Conservation (phyloP, 2,888 invertebrate genomes). For the Callyntrura guangdongensis region DNA sequence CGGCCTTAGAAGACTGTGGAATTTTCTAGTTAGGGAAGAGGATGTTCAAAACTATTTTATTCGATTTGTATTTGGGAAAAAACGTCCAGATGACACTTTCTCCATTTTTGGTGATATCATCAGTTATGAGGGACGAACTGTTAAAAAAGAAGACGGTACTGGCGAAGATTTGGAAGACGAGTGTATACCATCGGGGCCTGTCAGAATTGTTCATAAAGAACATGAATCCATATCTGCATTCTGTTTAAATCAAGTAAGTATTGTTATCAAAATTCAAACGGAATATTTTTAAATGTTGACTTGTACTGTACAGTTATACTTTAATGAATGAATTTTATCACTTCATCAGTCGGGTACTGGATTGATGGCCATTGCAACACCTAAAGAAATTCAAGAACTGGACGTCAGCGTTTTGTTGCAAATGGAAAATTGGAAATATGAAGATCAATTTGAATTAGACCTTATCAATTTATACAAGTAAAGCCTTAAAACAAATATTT, state of each 20-base stretch:
- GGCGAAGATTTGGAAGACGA: slow-evolving; percentile 83
- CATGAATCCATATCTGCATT: slow-evolving; percentile 99
- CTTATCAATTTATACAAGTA: slow-evolving; percentile 92
- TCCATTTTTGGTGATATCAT: slow-evolving; percentile 86
- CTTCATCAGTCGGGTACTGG: slow-evolving; percentile 90
- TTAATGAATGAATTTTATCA: not conserved
- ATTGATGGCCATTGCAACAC: slow-evolving; percentile 96
- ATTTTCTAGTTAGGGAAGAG: slow-evolving; percentile 96
- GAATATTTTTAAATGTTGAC: not conserved
- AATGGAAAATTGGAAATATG: slow-evolving; percentile 94
- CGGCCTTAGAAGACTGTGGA: slow-evolving; percentile 92
- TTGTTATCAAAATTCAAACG: not conserved
- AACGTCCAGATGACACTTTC: slow-evolving; percentile 87
- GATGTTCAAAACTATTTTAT: slow-evolving; percentile 97
- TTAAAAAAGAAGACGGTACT: slow-evolving; percentile 71
- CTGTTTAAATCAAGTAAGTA: slow-evolving; percentile 94
- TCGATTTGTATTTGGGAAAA: slow-evolving; percentile 96
- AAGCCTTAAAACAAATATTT: not conserved
- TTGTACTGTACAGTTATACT: not conserved
- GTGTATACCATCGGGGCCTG: slow-evolving; percentile 88
- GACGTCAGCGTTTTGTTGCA: slow-evolving; percentile 97
- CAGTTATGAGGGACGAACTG: slow-evolving; percentile 77
- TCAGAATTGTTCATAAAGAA: slow-evolving; percentile 99
- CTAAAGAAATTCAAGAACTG: slow-evolving; percentile 98
- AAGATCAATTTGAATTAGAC: slow-evolving; percentile 99